phyloP scores from a whole-genome alignment of 2,113 vertebrate species.

The Erpornis zantholeuca region DNA sequence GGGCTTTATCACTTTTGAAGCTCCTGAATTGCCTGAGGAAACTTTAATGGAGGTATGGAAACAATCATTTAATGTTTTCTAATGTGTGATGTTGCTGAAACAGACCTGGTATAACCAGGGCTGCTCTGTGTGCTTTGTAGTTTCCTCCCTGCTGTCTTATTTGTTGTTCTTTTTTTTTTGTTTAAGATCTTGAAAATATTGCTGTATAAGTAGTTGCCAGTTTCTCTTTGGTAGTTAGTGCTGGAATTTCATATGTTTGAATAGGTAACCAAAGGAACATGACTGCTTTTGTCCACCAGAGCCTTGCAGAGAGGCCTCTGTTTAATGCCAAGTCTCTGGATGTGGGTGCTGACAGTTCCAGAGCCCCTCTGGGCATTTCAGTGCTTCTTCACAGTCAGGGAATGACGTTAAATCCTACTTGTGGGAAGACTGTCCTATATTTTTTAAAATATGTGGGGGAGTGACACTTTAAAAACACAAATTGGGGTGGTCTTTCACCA shows the following conservation, averaged over 20 bases:
- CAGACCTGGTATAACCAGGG: background rate
- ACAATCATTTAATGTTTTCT: background rate
- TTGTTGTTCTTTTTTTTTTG: background rate
- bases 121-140: background rate
- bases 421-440: constrained; percentile 19
- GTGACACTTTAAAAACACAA: background rate
- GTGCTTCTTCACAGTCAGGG: background rate
- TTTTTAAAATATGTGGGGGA: background rate
- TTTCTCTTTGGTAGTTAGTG: background rate
- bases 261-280: constrained; percentile 2
- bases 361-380: background rate
- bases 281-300: background rate
- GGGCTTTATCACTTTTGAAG: constrained; percentile 95
- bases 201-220: background rate
- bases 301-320: background rate
- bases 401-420: background rate
- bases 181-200: background rate
- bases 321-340: background rate
- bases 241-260: background rate
- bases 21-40: constrained; percentile 94
- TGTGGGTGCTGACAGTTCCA: background rate
- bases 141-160: background rate
- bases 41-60: constrained; percentile 94
- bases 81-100: background rate
- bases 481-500: constrained; percentile 9